Conservation (phyloP, 2,888 invertebrate genomes). For the Sarcophaga caerulescens region DNA sequence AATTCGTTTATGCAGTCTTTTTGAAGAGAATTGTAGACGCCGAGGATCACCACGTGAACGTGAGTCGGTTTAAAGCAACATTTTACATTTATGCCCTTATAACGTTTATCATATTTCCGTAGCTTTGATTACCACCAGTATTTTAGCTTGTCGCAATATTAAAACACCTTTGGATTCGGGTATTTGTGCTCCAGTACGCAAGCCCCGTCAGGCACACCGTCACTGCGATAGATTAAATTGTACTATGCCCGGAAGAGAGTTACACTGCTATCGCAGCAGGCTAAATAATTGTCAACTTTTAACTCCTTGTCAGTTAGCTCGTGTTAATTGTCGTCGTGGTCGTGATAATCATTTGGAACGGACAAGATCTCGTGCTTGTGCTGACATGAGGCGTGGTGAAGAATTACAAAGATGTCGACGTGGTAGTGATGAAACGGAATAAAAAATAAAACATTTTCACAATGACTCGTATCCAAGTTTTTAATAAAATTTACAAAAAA, state of each 20-base stretch:
- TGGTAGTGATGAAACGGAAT: too few relatives aligned
- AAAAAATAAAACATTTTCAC: not conserved
- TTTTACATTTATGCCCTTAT: slow-evolving; percentile 46
- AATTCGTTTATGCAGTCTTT: slow-evolving; percentile 70
- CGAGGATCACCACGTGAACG: slow-evolving; percentile 2
- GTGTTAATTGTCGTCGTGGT: slow-evolving; percentile 71
- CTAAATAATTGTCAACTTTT: slow-evolving; percentile 69
- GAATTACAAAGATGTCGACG: slow-evolving; percentile 59
- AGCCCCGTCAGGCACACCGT: not conserved
- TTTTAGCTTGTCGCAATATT: slow-evolving; percentile 48
- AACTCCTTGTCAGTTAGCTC: slow-evolving; percentile 71
- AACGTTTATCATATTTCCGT: not conserved
- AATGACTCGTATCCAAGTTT: not conserved
- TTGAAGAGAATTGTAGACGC: slow-evolving; percentile 72
- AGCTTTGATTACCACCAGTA: slow-evolving; percentile 15
- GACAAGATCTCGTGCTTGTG: slow-evolving; percentile 29
- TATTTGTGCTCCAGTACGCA: slow-evolving; percentile 46
- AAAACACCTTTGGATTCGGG: slow-evolving; percentile 36
- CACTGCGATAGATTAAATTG: slow-evolving; percentile 49
- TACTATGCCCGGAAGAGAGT: slow-evolving; percentile 42
- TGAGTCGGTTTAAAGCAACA: slow-evolving; percentile 10
- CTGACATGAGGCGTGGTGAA: slow-evolving; percentile 59
- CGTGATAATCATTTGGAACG: not conserved
- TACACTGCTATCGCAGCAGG: slow-evolving; percentile 70
- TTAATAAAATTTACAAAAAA: not conserved